These are phyloP conservation scores for Podarcis cretensis DNA, from an alignment of 2,113 vertebrate species.

Conservation along the genomic window DNA sequence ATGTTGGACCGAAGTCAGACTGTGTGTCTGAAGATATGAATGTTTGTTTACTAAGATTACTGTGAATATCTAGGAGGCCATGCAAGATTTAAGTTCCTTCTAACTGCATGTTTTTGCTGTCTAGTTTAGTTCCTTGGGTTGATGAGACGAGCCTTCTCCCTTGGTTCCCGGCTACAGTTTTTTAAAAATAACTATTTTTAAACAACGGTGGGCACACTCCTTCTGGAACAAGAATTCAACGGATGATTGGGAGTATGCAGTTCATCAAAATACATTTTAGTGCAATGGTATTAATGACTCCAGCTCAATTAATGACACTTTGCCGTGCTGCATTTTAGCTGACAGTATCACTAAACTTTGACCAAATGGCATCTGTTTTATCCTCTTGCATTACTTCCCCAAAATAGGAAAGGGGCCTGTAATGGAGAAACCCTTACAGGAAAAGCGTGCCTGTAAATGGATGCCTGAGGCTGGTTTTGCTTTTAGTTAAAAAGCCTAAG, in stretches of 20 bases:
- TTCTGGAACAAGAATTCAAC: not conserved
- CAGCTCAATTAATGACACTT: conserved; percentile 16
- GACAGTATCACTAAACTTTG: conserved; percentile 32
- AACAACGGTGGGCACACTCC: conserved; percentile 25
- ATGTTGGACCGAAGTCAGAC: conserved; percentile 35
- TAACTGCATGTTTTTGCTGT: conserved; percentile 49
- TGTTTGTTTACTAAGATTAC: conserved; percentile 62
- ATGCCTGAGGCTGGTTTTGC: not conserved
- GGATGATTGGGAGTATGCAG: not conserved
- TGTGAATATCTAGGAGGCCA: conserved; percentile 64
- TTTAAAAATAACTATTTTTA: conserved; percentile 46
- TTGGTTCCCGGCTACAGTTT: conserved; percentile 29
- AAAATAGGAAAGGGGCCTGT: conserved; percentile 15
- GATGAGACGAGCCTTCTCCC: conserved; percentile 30
- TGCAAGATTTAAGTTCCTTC: conserved; percentile 41
- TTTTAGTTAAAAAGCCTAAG: not conserved
- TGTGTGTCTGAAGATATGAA: conserved; percentile 48
- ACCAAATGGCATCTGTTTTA: conserved; percentile 1
- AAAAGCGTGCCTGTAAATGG: not conserved
- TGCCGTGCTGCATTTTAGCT: conserved; percentile 28
- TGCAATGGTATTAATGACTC: not conserved
- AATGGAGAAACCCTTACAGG: not conserved
- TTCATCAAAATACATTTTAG: not conserved
- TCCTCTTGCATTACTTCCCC: not conserved
- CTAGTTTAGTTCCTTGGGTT: conserved; percentile 44